These are phyloP conservation scores for Ethmia dodecea DNA, from an alignment of 2,888 invertebrate species.

Conservation along the genomic window DNA sequence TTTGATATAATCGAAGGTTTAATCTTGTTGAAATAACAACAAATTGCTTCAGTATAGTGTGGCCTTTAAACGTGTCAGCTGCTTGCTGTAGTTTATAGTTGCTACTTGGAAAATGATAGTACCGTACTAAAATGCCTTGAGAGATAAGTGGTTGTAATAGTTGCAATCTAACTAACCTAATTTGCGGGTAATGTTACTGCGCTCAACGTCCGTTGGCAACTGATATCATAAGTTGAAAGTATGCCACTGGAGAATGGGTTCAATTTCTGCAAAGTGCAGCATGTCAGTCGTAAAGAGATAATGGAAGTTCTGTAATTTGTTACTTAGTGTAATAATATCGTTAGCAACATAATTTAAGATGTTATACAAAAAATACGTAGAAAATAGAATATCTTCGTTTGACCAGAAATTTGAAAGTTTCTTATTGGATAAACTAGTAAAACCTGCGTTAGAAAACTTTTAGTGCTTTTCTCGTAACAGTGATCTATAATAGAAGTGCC, in stretches of 20 bases:
- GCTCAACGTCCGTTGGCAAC: conserved; percentile 43
- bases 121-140: conserved; percentile 31
- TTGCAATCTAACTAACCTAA: conserved; percentile 54
- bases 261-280: conserved; percentile 27
- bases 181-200: conserved; percentile 51
- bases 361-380: no score
- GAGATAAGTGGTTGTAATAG: conserved; percentile 52
- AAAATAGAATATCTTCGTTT: no score
- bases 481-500: no score
- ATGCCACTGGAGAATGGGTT: conserved; percentile 37
- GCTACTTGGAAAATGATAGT: conserved; percentile 14
- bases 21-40: conserved; percentile 3
- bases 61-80: conserved; percentile 6
- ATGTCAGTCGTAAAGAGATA: conserved; percentile 5
- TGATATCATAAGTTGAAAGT: conserved; percentile 46
- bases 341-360: no score
- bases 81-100: conserved; percentile 14
- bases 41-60: conserved; percentile 3
- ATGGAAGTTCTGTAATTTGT: neutral
- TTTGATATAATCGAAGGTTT: neutral
- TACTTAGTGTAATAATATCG: no score
- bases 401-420: no score
- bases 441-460: no score
- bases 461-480: no score
- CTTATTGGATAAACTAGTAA: no score